Evolutionary conservation across 2,797 vertebrate genomes (phyloP).

Genomic region (Thaleichthys pacificus): DNA sequence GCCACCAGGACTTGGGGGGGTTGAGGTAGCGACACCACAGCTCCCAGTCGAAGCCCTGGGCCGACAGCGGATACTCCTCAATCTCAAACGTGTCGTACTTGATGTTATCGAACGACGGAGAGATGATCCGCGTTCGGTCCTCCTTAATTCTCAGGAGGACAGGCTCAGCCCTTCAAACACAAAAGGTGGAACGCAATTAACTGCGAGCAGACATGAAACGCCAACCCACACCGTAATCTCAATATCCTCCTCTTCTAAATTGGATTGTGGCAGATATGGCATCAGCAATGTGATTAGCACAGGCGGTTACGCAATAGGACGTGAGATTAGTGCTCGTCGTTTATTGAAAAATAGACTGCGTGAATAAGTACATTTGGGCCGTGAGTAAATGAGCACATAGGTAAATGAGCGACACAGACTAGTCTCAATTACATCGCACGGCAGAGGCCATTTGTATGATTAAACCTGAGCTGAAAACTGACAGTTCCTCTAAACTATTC

Average conservation of each 20-base stretch:
- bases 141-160: constrained; percentile 85
- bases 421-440: not conserved
- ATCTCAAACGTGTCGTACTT: constrained; percentile 90
- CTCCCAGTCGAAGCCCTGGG: constrained; percentile 90
- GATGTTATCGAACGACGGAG: constrained; percentile 89
- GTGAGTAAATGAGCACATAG: no score
- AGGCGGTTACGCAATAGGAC: not conserved
- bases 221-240: not conserved
- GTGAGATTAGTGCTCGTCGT: not conserved
- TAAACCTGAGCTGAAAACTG: not conserved
- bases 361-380: no score
- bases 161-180: constrained; percentile 81
- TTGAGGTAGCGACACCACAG: constrained; percentile 89
- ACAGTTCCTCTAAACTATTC: not conserved
- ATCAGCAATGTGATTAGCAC: not conserved
- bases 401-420: no score
- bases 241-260: not conserved
- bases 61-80: constrained; percentile 85
- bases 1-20: constrained; percentile 91
- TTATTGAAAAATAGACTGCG: not conserved
- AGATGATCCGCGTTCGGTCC: constrained; percentile 84
- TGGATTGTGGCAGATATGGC: not conserved
- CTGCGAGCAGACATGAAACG: not conserved
- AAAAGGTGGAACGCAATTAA: constrained; percentile 10
- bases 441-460: not conserved